Base-by-base conservation (phyloP, 1,140 invertebrate genomes). In the Hermatobates lingyangjiaoensis region DNA sequence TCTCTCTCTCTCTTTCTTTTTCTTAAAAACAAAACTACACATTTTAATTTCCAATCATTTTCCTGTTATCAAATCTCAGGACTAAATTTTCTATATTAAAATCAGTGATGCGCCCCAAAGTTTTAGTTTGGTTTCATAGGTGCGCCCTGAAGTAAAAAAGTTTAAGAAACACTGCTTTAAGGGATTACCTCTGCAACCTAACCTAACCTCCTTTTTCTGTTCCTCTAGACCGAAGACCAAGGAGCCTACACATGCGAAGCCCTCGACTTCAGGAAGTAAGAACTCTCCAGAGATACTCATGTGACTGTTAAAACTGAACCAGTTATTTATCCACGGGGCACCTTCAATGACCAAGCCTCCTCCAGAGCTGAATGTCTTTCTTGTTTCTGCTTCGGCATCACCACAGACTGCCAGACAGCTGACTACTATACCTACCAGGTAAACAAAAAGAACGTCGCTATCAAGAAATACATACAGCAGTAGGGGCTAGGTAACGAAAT, bases 221-320 rank as follows among this genome's bases (percentile, higher is more conserved):
- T 15, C 52, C 25, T 42, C 2, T 59, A 76, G 67, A 59, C 67
- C 5, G 67, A 70, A 46, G 87, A 98, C 59, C 87, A 89, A 61
- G 95, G 94, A 2, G 92, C 93, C 0, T 98, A 98, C 64, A 94
- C 89, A 10, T 98, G 95, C 68, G 94, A 98, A 72, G 92, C 86
- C 1, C 81, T 98, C 26, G 98, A 97, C 63, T 80, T 76, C 25
- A 71, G 67, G 30, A 26, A 27, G 30, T 82, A 83, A 15, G 76
- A 80, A 1, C 86, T 98, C 59, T 92, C 89, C 1, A 91, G 89
- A 0, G 93, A 99, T 62, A 79, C 88, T 0, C 87, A 95, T 60
- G 73, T 98, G 0, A 76, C 82, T 21, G 81, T 96, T 0, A 66
- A 46, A 68, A 15, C 64, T 76, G 1, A 93, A 87, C 59, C 73